Evolutionary conservation across 2,113 vertebrate species (phyloP), one percentile per base, ranked within the genome.

Genomic region (Zosterops pallidus): DNA sequence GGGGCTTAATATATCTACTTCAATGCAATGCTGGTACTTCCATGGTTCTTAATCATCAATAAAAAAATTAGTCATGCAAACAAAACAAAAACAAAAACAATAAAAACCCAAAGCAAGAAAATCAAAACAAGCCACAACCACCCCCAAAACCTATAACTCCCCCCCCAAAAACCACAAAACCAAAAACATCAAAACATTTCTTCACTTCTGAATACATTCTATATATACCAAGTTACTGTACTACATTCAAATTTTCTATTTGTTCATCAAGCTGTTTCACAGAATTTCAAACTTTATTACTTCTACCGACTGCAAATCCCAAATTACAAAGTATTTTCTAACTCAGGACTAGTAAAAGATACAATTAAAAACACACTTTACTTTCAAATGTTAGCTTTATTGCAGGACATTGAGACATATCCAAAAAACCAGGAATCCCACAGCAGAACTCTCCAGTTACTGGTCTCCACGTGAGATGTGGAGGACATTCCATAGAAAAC

Each of bases 211-310:
- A 68, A 37, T 12, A 39, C 23, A 69, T 53, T 90, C 63, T 71
- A 41, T 22, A 92, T 23, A 24, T 35, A 71, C 2, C 18, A 65
- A 80, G 18, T 69, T 42, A 67, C 20, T 76, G 65, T 4, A 56
- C 8, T n/a, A 78, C 16, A n/a, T 2, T 35, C 16, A 8, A 47
- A n/a, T 74, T 53, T 85, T 74, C 11, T 70, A 53, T 9, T 59
- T 60, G 13, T 33, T 57, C 7, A 77, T 26, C 47, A 70, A 49
- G 7, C 14, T 33, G 21, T 47, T 91, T 15, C 86, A 78, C 8
- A 33, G 15, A 49, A 92, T 59, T 75, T 90, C 50, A 71, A 39
- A 88, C 78, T 91, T 82, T 62, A 65, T 70, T 92, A 60, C 69
- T 86, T 72, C 24, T 59, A 80, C 5, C 72, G 33, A 91, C 33